Percentiles rank a stretch among this genome's conserved stretches.
These are phyloP conservation scores for Furnarius figulus DNA, from an alignment of 2,113 vertebrate species.

Conservation along the genomic window DNA sequence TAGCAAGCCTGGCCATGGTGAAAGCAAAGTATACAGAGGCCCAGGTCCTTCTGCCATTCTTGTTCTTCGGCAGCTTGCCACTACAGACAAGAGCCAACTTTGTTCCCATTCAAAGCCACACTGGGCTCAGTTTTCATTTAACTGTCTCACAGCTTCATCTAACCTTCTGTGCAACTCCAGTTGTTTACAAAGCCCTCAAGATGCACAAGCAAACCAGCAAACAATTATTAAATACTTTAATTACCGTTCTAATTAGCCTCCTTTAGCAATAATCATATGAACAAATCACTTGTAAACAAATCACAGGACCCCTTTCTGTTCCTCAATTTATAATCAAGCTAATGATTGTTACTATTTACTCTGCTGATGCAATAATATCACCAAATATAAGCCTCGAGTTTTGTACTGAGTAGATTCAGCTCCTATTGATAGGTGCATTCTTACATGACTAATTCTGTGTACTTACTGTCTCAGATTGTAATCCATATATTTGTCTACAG, in stretches of 20 bases:
- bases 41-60: neutral
- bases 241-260: neutral
- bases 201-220: neutral
- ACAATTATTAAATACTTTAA: neutral
- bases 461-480: neutral
- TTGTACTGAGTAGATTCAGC: neutral
- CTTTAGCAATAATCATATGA: neutral
- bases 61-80: neutral
- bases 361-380: neutral
- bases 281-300: neutral
- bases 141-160: neutral
- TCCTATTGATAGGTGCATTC: neutral
- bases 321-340: neutral
- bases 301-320: neutral
- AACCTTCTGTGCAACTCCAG: neutral
- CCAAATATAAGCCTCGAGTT: neutral
- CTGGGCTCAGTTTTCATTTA: neutral
- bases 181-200: neutral
- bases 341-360: neutral
- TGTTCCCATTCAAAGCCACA: neutral
- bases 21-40: neutral
- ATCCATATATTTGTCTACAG: neutral
- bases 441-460: neutral
- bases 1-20: neutral
- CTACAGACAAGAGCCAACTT: neutral